These are phyloP conservation scores for Meloidogyne hapla DNA, from an alignment of 1,140 invertebrate species.

Conservation along the genomic window DNA sequence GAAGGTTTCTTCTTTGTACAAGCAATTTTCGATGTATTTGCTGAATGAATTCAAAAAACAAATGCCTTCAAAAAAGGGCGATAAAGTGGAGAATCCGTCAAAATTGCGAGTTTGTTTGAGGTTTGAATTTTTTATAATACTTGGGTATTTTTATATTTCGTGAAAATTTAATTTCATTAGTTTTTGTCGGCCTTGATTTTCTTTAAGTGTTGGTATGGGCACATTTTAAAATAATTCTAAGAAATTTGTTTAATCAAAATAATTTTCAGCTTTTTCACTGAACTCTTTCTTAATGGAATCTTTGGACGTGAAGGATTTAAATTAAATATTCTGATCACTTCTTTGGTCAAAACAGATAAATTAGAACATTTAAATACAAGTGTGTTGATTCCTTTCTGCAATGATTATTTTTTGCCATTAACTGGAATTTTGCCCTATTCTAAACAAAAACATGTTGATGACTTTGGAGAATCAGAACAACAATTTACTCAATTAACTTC, in stretches of 20 bases:
- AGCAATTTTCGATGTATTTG: slow-evolving; percentile 33
- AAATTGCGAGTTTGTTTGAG: slow-evolving; percentile 83
- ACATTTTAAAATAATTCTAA: no score
- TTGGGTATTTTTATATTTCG: slow-evolving; percentile 15
- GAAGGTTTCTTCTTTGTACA: slow-evolving; percentile 32
- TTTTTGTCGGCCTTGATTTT: no score
- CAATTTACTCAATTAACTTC: slow-evolving; percentile 8
- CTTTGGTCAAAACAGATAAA: slow-evolving; percentile 84
- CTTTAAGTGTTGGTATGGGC: no score
- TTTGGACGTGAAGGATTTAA: slow-evolving; percentile 86
- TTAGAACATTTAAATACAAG: slow-evolving; percentile 88
- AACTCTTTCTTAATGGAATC: slow-evolving; percentile 83
- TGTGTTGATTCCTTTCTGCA: slow-evolving; percentile 90
- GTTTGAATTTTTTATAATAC: slow-evolving; percentile 19
- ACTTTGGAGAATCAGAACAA: background rate
- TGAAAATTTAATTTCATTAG: no score
- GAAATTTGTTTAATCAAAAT: no score
- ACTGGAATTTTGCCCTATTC: slow-evolving; percentile 71
- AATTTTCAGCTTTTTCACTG: slow-evolving; percentile 82
- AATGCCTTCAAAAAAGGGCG: slow-evolving; percentile 42
- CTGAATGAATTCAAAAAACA: slow-evolving; percentile 44
- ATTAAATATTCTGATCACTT: slow-evolving; percentile 77
- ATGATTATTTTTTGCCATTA: slow-evolving; percentile 92
- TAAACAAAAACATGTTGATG: slow-evolving; percentile 32
- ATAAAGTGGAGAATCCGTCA: slow-evolving; percentile 73